These are phyloP conservation scores for Anguilla pacifica DNA, from an alignment of 2,797 vertebrate species.

Conservation along the genomic window DNA sequence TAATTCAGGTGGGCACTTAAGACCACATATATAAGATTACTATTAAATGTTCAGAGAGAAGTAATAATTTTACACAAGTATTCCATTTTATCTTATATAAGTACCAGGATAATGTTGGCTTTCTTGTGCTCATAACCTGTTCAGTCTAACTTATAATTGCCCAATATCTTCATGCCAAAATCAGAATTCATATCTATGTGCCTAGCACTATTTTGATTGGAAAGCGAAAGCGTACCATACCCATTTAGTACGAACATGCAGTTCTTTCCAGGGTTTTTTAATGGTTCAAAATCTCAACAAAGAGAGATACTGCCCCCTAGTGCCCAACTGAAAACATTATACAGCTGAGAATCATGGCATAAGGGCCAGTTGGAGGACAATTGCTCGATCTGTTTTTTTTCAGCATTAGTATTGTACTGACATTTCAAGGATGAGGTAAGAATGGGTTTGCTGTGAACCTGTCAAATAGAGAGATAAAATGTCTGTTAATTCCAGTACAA, in stretches of 20 bases:
- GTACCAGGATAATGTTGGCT: background rate
- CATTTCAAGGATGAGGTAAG: background rate
- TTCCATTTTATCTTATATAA: background rate
- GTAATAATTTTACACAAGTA: background rate
- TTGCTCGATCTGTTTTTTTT: background rate
- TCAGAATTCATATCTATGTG: background rate
- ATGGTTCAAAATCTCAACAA: background rate
- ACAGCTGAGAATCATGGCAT: background rate
- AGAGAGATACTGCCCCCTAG: constrained; percentile 34
- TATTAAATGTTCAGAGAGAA: background rate
- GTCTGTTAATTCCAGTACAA: background rate
- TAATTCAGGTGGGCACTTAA: background rate
- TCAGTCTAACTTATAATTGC: background rate
- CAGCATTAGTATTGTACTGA: background rate
- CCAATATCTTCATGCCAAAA: background rate
- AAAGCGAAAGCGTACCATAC: background rate
- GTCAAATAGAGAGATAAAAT: background rate
- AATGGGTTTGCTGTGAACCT: background rate
- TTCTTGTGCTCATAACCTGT: background rate
- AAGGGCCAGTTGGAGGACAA: background rate
- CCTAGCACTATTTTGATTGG: constrained; percentile 15
- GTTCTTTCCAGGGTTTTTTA: background rate
- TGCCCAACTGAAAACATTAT: constrained; percentile 12
- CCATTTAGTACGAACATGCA: background rate
- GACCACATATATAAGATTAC: background rate